Evolutionary conservation across 2,888 invertebrate genomes (phyloP), one percentile per base, ranked within the genome.

Genomic region (Harpalus rubripes): DNA sequence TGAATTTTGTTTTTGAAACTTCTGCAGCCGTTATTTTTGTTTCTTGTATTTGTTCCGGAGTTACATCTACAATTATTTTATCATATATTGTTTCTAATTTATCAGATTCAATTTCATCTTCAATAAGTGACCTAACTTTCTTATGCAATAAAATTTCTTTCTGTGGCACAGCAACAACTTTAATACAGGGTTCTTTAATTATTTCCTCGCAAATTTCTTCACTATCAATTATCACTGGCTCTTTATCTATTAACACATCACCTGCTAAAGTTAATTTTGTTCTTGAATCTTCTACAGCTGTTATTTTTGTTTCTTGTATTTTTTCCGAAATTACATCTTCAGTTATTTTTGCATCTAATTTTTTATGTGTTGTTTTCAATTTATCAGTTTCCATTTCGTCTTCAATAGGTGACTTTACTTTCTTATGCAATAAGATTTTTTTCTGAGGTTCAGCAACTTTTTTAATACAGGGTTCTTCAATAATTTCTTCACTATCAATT

Each of bases 91-190:
- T 59, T 80, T 39, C 44, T n/a, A 4, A 10, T 74, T 16, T 8
- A 8, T 63, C 41, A 22, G 41, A 1, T 63, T 8, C 10, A 58
- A 58, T 68, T 82, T 68, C 18, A 10, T 18, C 41, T 15, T 68
- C 68, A 32, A n/a, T 15, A 7, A 1, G 41, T n/a, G 68, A 39
- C 26, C 12, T 63, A 10, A 63, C 63, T 26, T 63, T 63, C 26
- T 63, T 63, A 63, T 63, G 63, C 10, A 10, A 18, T 7, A 63
- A 18, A 26, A 63, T 63, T 63, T 63, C 63, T 63, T 63, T 63
- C 26, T 63, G 63, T 1, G 63, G 63, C 12, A 18, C 18, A 32
- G 63, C 26, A 4, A 26, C 22, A 26, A 7, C 26, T 63, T 18
- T 63, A 12, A 10, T n/a, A 26, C 2, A 63, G 10, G 26, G 63